Percentiles rank a stretch among this genome's conserved stretches.
Evolutionary conservation across 2,113 vertebrate species (phyloP).

Genomic region (Beaufortia kweichowensis): DNA sequence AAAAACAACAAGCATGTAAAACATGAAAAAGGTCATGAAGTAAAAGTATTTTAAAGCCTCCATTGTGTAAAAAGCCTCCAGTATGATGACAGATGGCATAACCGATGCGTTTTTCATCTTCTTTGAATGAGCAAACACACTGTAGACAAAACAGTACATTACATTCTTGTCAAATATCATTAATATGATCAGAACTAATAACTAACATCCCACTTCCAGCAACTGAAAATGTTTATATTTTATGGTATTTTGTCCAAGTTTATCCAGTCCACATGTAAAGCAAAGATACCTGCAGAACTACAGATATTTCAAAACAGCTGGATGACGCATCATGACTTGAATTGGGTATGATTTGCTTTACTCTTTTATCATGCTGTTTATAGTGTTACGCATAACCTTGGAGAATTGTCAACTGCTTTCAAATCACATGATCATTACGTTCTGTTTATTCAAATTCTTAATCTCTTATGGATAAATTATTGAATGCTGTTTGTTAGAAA

Average conservation of each 20-base stretch:
- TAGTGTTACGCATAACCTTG: not conserved
- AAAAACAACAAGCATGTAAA: conserved; percentile 53
- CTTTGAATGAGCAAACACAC: conserved; percentile 25
- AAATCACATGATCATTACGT: not conserved
- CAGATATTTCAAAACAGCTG: not conserved
- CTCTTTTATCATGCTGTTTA: not conserved
- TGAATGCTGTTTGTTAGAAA: no score
- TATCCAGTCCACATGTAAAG: no score
- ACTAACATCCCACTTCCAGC: no score
- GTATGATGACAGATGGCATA: conserved; percentile 51
- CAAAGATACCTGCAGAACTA: no score
- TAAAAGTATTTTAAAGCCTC: conserved; percentile 55
- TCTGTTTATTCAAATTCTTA: not conserved
- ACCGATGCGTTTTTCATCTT: conserved; percentile 63
- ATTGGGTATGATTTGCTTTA: not conserved
- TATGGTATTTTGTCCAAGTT: no score
- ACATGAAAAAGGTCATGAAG: conserved; percentile 56
- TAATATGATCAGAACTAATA: not conserved
- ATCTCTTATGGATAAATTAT: not conserved
- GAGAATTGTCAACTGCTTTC: not conserved
- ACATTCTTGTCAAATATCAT: not conserved
- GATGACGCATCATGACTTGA: not conserved
- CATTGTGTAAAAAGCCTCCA: conserved; percentile 59
- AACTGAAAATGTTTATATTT: no score
- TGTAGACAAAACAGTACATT: not conserved